Base-by-base conservation (phyloP, 2,888 invertebrate genomes). In the Xylota segnis region DNA sequence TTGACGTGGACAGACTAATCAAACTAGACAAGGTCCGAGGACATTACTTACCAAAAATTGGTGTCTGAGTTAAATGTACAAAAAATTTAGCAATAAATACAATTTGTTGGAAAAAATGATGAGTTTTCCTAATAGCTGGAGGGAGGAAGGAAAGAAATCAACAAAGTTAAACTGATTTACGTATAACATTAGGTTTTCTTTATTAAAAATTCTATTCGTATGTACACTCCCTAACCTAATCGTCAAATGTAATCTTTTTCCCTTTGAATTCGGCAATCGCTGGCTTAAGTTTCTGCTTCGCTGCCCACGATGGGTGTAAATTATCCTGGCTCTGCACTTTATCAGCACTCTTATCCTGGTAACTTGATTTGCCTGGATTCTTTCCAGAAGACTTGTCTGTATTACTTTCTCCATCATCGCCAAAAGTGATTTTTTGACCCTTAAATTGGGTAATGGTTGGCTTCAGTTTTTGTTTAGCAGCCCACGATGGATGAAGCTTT, bases 1-100 rank as follows among this genome's bases (percentile, higher is more conserved):
- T 97, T 5, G 94, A 97, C 91, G 92, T 97, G 63, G 95, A 96
- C 81, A 95, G 94, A 90, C 93, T 95, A 0, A 94, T 94, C 88
- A 90, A 90, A 5, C 91, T 91, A 58, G 94, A 93, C 87, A 95
- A 94, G 91, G 92, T 94, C 10, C 93, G 94, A 88, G 95, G 96
- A 12, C 95, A 96, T 91, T 95, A 88, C 91, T 89, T 94, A 61
- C 94, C 94, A 10, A 91, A 92, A 83, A 82, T 91, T 61, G 89
- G 88, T 29, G 86, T 75, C 34, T 90, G 87, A 88, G 59, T 74
- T 83, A 87, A 87, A 74, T 83, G 63, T 59, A 70, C 66, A 40
- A 52, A 54, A 10, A 32, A 4, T 50, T 61, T 63, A 68, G 54
- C 37, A 83, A 76, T 45, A 66, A 88, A 83, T 23, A 54, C 40